phyloP scores from a whole-genome alignment of 53 echinoderm and acorn worm species.

The Echinarachnius parma region DNA sequence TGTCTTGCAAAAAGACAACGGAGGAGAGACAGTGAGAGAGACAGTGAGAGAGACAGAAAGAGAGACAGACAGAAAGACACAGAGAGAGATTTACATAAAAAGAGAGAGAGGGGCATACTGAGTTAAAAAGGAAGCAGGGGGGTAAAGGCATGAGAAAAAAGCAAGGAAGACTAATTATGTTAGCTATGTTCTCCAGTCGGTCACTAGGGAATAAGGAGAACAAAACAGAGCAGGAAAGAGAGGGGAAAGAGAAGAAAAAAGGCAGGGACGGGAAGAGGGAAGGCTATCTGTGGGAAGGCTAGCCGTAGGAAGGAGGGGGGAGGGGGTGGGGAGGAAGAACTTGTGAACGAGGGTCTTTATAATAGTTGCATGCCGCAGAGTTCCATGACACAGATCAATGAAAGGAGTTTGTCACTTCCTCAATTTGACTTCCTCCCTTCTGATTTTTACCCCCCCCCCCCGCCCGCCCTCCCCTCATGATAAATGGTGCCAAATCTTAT shows the following conservation, averaged over 20 bases:
- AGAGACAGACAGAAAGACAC: neutral
- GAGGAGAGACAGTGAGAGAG: neutral
- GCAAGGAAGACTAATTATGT: too few species aligned
- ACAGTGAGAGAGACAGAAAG: neutral
- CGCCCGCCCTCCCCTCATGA: slow-evolving; percentile 29
- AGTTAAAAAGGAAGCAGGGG: neutral
- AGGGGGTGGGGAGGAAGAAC: neutral
- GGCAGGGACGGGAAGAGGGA: neutral
- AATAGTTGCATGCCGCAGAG: neutral
- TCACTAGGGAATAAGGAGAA: neutral
- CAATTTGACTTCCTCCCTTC: slow-evolving; percentile 35
- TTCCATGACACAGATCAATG: slow-evolving; percentile 33
- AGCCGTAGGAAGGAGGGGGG: neutral
- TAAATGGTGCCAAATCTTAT: slow-evolving; percentile 38
- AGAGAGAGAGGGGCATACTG: neutral
- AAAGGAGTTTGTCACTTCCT: slow-evolving; percentile 43
- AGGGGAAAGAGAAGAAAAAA: neutral
- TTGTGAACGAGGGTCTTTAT: neutral
- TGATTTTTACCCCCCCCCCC: neutral
- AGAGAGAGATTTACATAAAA: neutral
- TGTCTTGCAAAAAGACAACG: neutral
- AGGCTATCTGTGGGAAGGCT: neutral
- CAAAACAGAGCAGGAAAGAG: neutral
- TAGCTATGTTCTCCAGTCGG: too few species aligned
- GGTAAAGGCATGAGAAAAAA: neutral